Evolutionary conservation across 2,113 vertebrate species (phyloP).

Genomic region (Butorides virescens): DNA sequence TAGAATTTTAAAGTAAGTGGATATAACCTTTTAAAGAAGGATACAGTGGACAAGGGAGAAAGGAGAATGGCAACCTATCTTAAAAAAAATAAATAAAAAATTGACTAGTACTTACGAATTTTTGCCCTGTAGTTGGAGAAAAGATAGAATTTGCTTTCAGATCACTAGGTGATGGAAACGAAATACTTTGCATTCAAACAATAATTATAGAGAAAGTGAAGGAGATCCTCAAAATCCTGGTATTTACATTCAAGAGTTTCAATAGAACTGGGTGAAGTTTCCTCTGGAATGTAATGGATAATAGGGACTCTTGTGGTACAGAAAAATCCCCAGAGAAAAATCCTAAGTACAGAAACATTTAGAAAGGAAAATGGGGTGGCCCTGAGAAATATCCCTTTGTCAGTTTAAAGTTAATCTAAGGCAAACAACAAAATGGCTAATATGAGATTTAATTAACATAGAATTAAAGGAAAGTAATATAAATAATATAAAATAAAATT

Average conservation of each 20-base stretch:
- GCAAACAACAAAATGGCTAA: slow-evolving; percentile 28
- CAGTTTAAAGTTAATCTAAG: slow-evolving; percentile 33
- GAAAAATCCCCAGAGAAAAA: background rate
- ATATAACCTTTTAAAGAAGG: background rate
- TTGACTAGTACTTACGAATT: background rate
- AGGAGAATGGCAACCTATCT: background rate
- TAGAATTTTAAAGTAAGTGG: background rate
- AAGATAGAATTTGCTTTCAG: background rate
- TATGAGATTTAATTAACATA: slow-evolving; percentile 32
- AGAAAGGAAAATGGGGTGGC: background rate
- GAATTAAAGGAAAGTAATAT: slow-evolving; percentile 8
- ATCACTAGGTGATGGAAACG: background rate
- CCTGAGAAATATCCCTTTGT: background rate
- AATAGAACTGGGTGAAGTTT: background rate
- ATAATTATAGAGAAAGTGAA: background rate
- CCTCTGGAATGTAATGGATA: background rate
- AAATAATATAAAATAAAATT: background rate
- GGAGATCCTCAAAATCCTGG: background rate
- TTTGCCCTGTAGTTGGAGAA: background rate
- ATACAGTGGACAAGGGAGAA: background rate
- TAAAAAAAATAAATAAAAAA: background rate
- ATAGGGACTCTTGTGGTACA: background rate
- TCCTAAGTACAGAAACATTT: background rate
- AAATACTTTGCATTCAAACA: background rate
- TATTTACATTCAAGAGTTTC: background rate